Conservation (phyloP, 2,113 vertebrate genomes). For the Passer domesticus region DNA sequence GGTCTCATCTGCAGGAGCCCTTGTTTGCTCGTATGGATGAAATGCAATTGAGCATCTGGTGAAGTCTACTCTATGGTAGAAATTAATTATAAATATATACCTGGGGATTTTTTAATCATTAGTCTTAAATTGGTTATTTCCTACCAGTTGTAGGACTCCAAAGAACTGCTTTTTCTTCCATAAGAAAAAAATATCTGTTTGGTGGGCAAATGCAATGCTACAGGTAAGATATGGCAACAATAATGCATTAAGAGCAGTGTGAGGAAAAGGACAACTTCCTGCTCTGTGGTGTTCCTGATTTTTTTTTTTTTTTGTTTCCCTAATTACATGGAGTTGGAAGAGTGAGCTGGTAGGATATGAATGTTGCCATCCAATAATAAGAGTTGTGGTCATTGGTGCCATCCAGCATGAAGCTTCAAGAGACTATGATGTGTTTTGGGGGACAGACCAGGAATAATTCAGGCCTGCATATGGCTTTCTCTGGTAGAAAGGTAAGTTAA, state of each 20-base stretch:
- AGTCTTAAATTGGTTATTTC: conserved; percentile 9
- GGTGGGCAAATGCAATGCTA: not conserved
- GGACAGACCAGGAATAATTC: not conserved
- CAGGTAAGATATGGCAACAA: not conserved
- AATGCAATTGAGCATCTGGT: conserved; percentile 41
- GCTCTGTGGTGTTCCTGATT: not conserved
- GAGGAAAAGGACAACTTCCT: not conserved
- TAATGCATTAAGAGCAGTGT: not conserved
- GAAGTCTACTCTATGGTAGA: not conserved
- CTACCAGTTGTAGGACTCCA: not conserved
- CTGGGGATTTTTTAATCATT: conserved; percentile 15
- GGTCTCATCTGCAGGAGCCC: conserved; percentile 18
- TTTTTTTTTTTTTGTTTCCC: not conserved
- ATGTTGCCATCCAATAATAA: not conserved
- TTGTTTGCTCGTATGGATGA: conserved; percentile 33
- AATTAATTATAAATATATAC: not conserved
- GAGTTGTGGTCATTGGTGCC: not conserved
- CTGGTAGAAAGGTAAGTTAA: not conserved
- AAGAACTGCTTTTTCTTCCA: not conserved
- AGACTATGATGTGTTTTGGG: not conserved
- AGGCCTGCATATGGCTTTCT: not conserved
- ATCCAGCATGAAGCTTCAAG: not conserved
- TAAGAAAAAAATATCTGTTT: not conserved
- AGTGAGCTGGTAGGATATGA: conserved; percentile 10
- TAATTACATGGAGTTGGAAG: not conserved